Evolutionary conservation across 2,888 invertebrate species (phyloP).

Genomic region (Adineta ricciae): DNA sequence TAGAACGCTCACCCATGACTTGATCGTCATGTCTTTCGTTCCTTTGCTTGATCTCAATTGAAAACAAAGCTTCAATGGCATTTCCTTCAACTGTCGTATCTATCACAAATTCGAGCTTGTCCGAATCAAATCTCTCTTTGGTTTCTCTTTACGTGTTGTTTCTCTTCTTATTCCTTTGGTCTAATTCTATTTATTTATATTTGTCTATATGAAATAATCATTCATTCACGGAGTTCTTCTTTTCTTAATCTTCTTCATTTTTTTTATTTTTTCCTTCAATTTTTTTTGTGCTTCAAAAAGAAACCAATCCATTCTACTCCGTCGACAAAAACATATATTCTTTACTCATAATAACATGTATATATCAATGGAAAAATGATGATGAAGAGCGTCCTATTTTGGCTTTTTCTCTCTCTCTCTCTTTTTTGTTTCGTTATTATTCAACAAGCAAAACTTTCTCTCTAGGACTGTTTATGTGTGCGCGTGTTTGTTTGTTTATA

Average conservation of each 20-base stretch:
- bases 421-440: neutral
- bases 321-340: neutral
- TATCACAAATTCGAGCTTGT: neutral
- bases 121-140: neutral
- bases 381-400: conserved; percentile 4
- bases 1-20: conserved; percentile 1
- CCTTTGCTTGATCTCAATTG: neutral
- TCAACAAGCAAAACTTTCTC: neutral
- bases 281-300: neutral
- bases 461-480: neutral
- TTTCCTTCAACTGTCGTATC: neutral
- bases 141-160: neutral
- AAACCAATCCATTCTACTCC: neutral
- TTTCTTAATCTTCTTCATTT: neutral
- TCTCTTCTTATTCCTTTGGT: neutral
- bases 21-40: neutral
- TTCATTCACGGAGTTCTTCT: neutral
- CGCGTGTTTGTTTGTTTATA: neutral
- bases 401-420: neutral
- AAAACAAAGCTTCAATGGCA: neutral
- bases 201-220: neutral
- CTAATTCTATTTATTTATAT: conserved; percentile 15
- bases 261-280: neutral
- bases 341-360: neutral
- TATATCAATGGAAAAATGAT: neutral